A percentile compares a stretch with the other conserved stretches of the same genome.
Conservation (phyloP, 2,113 vertebrate genomes). For the Neopipo cinnamomea region DNA sequence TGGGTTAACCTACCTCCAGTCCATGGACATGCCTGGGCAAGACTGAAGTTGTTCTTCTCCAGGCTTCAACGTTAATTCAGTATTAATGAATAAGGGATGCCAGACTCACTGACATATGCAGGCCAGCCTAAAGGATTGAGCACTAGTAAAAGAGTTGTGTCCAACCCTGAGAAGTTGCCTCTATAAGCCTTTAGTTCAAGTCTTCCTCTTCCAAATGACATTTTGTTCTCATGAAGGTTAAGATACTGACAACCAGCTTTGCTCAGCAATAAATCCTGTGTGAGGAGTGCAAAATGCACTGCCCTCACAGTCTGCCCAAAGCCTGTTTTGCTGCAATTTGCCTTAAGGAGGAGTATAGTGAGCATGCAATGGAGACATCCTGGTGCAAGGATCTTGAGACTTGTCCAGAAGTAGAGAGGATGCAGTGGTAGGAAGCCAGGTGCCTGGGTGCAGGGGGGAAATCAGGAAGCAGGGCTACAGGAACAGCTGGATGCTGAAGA, state of each 20-base stretch:
- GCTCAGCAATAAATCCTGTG: not conserved
- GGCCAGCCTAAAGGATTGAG: not conserved
- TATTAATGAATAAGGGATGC: not conserved
- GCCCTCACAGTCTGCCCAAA: not conserved
- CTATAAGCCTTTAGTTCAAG: not conserved
- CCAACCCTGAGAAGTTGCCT: not conserved
- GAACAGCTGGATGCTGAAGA: not conserved
- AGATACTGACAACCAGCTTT: not conserved
- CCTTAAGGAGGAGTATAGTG: not conserved
- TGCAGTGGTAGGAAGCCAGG: not conserved
- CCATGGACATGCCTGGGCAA: not conserved
- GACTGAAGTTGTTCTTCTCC: not conserved
- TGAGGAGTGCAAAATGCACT: not conserved
- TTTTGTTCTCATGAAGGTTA: not conserved
- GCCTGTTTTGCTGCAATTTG: not conserved
- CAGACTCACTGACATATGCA: not conserved
- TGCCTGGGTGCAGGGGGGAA: fast-evolving
- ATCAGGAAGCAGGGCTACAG: not conserved
- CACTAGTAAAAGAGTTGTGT: not conserved
- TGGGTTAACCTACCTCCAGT: not conserved
- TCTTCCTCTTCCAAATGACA: not conserved
- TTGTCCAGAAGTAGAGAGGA: not conserved
- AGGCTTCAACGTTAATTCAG: not conserved
- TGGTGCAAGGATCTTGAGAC: not conserved
- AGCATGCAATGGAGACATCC: fast-evolving